Conservation (phyloP, 2,797 vertebrate species). For the Threskiornis aethiopicus region DNA sequence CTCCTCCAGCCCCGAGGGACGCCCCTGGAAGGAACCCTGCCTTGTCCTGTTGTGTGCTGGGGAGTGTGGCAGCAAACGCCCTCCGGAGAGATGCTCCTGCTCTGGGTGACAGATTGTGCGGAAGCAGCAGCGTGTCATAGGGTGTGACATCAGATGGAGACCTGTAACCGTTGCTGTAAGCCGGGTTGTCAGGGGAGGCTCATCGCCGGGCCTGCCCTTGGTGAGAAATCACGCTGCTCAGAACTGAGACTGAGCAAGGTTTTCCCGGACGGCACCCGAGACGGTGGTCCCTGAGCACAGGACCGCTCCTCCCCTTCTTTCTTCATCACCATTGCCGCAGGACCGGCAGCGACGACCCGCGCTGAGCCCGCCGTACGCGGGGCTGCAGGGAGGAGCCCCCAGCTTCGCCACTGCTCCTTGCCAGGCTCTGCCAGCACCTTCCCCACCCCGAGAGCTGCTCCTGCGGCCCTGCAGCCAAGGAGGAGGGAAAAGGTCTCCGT, state of each 20-base stretch:
- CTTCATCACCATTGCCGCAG: neutral
- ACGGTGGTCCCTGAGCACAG: neutral
- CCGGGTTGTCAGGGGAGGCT: neutral
- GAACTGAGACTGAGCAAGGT: too few species aligned
- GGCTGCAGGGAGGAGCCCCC: neutral
- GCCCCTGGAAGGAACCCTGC: neutral
- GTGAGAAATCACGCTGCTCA: neutral
- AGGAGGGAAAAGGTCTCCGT: neutral
- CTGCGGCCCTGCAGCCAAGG: neutral
- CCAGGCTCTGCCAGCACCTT: neutral
- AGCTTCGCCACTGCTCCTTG: neutral
- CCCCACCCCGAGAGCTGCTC: neutral
- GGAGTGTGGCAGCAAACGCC: neutral
- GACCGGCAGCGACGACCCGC: neutral
- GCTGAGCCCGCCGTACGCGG: fast-evolving
- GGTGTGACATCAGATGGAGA: neutral
- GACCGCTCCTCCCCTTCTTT: neutral
- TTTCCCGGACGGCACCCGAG: fast-evolving
- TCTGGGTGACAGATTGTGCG: neutral
- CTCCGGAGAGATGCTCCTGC: neutral
- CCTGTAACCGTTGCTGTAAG: neutral
- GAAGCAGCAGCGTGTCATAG: neutral
- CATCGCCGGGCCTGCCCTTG: fast-evolving
- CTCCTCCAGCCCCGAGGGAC: fast-evolving
- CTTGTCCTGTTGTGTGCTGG: neutral